These are phyloP conservation scores for Oryctes rhinoceros DNA, from an alignment of 1,140 invertebrate species.

Conservation along the genomic window DNA sequence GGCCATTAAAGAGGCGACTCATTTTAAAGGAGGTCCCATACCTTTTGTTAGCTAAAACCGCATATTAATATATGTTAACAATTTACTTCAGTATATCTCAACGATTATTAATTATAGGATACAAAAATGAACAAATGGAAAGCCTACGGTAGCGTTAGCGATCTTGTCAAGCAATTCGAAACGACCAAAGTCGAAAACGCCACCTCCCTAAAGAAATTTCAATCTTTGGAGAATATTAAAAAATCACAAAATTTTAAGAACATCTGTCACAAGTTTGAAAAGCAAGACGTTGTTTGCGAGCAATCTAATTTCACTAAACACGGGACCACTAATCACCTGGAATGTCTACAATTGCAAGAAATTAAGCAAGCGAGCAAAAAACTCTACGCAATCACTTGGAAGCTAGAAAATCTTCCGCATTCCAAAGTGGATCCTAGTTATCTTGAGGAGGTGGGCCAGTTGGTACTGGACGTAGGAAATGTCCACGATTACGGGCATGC, in stretches of 20 bases:
- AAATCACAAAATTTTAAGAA: background rate
- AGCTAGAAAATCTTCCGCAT: background rate
- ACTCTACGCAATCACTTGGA: background rate
- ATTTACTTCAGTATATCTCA: background rate
- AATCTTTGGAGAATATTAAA: background rate
- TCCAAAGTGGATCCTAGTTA: background rate
- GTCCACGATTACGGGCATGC: background rate
- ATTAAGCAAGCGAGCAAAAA: background rate
- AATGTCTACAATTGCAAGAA: background rate
- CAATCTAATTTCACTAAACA: background rate
- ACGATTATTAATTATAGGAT: background rate
- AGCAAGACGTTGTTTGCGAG: background rate
- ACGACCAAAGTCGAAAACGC: background rate
- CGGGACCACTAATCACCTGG: background rate
- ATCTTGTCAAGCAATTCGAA: background rate
- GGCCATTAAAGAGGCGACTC: too few species aligned
- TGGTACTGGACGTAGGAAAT: background rate
- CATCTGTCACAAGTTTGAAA: background rate
- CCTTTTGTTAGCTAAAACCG: too few species aligned
- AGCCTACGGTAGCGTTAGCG: background rate
- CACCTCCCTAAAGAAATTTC: background rate
- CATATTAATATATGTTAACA: too few species aligned
- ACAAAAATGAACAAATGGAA: background rate
- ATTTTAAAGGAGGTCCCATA: too few species aligned
- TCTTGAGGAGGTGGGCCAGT: background rate